Evolutionary conservation across 1,140 invertebrate species (phyloP).

Genomic region (Notospermus geniculatus): DNA sequence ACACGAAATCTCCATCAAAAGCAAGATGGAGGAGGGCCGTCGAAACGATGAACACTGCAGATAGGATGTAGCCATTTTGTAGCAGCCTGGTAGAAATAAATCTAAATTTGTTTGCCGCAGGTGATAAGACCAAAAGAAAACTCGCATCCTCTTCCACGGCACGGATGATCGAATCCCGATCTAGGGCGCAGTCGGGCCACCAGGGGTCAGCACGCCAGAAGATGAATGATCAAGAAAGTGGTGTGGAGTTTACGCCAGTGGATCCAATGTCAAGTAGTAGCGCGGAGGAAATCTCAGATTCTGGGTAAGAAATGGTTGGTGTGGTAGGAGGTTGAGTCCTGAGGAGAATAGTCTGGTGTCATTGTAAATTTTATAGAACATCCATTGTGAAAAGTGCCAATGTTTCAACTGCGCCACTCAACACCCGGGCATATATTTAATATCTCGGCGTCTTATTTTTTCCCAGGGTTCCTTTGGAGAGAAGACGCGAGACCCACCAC

Average conservation of each 20-base stretch:
- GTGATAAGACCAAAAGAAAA: neutral
- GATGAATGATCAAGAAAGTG: constrained; percentile 8
- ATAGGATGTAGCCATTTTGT: too few relatives aligned
- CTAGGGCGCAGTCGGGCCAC: neutral
- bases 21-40: too few relatives aligned
- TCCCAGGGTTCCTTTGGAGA: neutral
- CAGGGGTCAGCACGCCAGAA: neutral
- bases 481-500: neutral
- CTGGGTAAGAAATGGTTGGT: neutral
- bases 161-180: neutral
- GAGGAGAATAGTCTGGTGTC: too few relatives aligned
- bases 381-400: too few relatives aligned
- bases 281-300: constrained; percentile 10
- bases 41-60: too few relatives aligned
- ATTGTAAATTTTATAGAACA: too few relatives aligned
- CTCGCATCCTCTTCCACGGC: neutral
- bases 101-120: too few relatives aligned
- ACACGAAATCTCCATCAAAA: too few relatives aligned
- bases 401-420: too few relatives aligned
- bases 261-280: constrained; percentile 20
- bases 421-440: too few relatives aligned
- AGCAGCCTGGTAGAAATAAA: too few relatives aligned
- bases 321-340: neutral
- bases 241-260: constrained; percentile 4
- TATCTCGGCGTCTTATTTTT: too few relatives aligned